phyloP scores from a whole-genome alignment of 2,113 vertebrate species.

The Herpailurus yagouaroundi region DNA sequence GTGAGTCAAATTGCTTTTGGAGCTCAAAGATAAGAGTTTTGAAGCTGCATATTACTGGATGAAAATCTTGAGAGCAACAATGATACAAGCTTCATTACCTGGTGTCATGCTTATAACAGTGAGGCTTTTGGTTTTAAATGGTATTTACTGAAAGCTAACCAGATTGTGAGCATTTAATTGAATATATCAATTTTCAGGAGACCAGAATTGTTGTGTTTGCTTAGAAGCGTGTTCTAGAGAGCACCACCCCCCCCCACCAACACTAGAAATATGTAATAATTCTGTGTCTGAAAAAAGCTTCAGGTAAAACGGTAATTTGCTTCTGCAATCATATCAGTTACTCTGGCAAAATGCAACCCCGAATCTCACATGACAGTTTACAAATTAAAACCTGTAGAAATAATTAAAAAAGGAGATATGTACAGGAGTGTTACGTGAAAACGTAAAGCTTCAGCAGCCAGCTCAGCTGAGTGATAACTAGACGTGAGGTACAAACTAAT shows the following conservation, averaged over 20 bases:
- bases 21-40: conserved; percentile 48
- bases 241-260: not conserved
- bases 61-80: conserved; percentile 58
- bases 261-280: conserved; percentile 52
- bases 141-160: conserved; percentile 74
- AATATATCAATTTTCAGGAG: conserved; percentile 78
- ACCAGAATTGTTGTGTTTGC: conserved; percentile 71
- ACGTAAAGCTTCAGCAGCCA: conserved; percentile 63
- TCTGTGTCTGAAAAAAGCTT: conserved; percentile 58
- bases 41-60: conserved; percentile 53
- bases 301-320: conserved; percentile 73
- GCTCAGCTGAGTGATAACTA: conserved; percentile 73
- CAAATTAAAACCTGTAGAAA: conserved; percentile 84
- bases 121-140: conserved; percentile 60
- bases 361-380: conserved; percentile 80
- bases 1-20: conserved; percentile 59
- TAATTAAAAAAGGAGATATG: conserved; percentile 80
- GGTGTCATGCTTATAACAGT: conserved; percentile 46
- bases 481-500: conserved; percentile 77
- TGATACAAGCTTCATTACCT: conserved; percentile 71
- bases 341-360: conserved; percentile 70
- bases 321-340: conserved; percentile 75
- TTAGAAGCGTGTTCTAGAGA: conserved; percentile 59
- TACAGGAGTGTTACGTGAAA: conserved; percentile 69
- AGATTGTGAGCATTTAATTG: conserved; percentile 78